Conservation (phyloP, 2,113 vertebrate species). For the Semicossyphus pulcher region DNA sequence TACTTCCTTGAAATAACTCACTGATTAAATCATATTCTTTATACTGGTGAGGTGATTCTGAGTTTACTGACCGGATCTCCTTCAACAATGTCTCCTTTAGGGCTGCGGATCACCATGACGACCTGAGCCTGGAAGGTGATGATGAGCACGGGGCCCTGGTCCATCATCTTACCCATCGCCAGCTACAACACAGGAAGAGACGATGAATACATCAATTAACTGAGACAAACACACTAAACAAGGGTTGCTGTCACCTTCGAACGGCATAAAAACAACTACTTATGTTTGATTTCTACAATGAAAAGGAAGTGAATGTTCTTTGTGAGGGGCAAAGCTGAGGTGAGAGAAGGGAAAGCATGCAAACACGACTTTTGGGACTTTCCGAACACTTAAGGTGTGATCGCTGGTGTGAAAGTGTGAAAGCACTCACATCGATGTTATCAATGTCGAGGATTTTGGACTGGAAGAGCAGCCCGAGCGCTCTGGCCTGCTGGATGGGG, state of each 20-base stretch:
- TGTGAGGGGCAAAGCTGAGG: no score
- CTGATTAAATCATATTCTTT: constrained; percentile 14
- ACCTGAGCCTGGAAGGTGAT: constrained; percentile 98
- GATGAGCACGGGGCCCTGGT: constrained; percentile 95
- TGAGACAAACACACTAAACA: background rate
- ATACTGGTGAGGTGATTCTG: background rate
- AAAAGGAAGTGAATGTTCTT: background rate
- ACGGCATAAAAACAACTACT: background rate
- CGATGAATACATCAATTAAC: background rate
- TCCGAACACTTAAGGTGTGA: background rate
- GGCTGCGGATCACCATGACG: constrained; percentile 92
- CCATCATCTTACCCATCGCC: constrained; percentile 99
- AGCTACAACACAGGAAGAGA: constrained; percentile 80
- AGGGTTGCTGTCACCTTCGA: background rate
- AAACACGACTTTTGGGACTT: no score
- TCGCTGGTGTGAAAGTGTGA: background rate
- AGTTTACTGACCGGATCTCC: constrained; percentile 91
- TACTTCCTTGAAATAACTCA: constrained; percentile 13
- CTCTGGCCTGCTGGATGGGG: constrained; percentile 93
- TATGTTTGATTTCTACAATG: background rate
- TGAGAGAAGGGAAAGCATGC: background rate
- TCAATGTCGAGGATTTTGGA: constrained; percentile 95
- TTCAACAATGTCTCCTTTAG: constrained; percentile 92
- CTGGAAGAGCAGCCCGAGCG: constrained; percentile 91
- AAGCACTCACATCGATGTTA: constrained; percentile 92